Evolutionary conservation across 2,113 vertebrate species (phyloP).

Genomic region (Columba janthina): DNA sequence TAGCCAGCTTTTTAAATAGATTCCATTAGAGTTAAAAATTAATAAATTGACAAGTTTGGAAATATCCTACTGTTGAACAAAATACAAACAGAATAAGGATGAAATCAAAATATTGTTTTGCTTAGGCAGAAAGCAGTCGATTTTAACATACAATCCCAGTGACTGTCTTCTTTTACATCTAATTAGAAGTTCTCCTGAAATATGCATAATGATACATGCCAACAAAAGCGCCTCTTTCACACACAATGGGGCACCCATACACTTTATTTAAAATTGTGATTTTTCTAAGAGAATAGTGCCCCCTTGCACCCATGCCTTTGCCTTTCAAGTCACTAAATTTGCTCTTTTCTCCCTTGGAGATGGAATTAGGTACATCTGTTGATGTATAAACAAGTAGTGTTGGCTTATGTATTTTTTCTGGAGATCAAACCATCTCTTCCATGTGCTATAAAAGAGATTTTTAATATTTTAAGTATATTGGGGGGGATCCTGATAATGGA

Average conservation of each 20-base stretch:
- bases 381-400: slow-evolving; percentile 71
- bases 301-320: background rate
- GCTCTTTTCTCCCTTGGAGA: slow-evolving; percentile 54
- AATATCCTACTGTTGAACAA: background rate
- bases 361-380: slow-evolving; percentile 72
- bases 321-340: slow-evolving; percentile 58
- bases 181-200: slow-evolving; percentile 40
- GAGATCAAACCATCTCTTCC: slow-evolving; percentile 58
- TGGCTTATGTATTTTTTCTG: slow-evolving; percentile 28
- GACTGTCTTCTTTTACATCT: background rate
- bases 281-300: background rate
- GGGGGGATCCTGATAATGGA: slow-evolving; percentile 58
- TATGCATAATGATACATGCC: background rate
- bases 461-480: slow-evolving; percentile 74
- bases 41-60: background rate
- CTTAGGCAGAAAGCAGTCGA: background rate
- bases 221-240: background rate
- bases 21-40: background rate
- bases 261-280: background rate
- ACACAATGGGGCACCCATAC: background rate
- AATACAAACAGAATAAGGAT: slow-evolving; percentile 24
- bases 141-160: background rate
- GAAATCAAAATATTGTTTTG: background rate
- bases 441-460: slow-evolving; percentile 51
- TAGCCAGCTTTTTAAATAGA: background rate